phyloP scores from a whole-genome alignment of 53 echinoderm and acorn worm species.

The Arbacia lixula region DNA sequence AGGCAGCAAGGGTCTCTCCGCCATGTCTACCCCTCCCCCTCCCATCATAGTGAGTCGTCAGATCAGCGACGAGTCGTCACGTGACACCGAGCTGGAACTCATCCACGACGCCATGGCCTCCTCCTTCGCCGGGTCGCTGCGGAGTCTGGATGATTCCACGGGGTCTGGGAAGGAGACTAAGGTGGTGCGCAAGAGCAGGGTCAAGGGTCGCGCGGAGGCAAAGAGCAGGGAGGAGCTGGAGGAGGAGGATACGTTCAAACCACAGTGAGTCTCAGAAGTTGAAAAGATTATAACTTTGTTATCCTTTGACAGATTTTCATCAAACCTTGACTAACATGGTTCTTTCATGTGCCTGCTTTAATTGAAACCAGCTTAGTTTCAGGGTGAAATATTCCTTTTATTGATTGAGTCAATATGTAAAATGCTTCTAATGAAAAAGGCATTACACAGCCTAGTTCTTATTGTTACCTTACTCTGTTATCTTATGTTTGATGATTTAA shows the following conservation, averaged over 20 bases:
- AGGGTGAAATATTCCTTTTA: too few species aligned
- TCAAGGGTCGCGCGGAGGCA: conserved; percentile 52
- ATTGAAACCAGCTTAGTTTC: too few species aligned
- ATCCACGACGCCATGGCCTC: neutral
- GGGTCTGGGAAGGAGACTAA: conserved; percentile 51
- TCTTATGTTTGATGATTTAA: too few species aligned
- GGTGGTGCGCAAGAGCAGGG: conserved; percentile 55
- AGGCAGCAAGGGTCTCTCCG: conserved; percentile 74
- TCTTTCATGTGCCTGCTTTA: too few species aligned
- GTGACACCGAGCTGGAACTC: conserved; percentile 44
- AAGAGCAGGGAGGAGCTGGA: conserved; percentile 44
- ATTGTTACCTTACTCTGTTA: too few species aligned
- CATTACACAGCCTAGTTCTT: too few species aligned
- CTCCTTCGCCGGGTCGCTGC: conserved; percentile 12
- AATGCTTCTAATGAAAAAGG: too few species aligned
- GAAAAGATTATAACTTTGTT: too few species aligned
- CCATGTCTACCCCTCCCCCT: conserved; percentile 70
- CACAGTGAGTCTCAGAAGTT: conserved; percentile 68
- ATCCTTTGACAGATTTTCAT: too few species aligned
- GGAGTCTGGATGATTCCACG: neutral
- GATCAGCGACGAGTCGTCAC: conserved; percentile 63
- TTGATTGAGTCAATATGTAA: too few species aligned
- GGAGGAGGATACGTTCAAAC: conserved; percentile 40
- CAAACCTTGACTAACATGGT: too few species aligned
- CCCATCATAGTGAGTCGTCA: conserved; percentile 63